Base-by-base conservation (phyloP, 2,113 vertebrate genomes). In the Lynx canadensis region DNA sequence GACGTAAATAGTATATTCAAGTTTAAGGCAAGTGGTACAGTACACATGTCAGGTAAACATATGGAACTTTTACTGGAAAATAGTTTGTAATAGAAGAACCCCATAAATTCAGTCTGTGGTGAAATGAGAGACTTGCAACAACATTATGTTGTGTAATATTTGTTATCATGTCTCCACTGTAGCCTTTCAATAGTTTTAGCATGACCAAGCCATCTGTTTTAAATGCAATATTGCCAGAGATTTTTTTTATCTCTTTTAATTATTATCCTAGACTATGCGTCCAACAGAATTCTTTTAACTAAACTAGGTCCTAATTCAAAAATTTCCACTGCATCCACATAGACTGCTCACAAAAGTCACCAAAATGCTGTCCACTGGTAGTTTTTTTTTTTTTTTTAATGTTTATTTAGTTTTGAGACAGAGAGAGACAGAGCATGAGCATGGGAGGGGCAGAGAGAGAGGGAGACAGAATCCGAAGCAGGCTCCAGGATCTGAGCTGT, bases 21-120 rank as follows among this genome's bases (percentile, higher is more conserved):
- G 10, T 60, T 95, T 97, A 98, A 98, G 97, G 97, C 98, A 98
- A 95, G 95, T 84, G 15, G 27, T 33, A 63, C 1, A 25, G 18
- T 73, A 71, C 2, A 79, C 36, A 69, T 0, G 41, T 97, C 74
- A 48, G 69, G 29, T 86, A 57, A 50, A 55, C 55, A 65, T 45
- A 21, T 80, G 18, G 15, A 52, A 97, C 10, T 88, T 97, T 57
- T 36, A 71, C 19, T 80, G 84, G 86, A 90, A 97, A 98, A 96
- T 89, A 96, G 38, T 96, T 97, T 96, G 71, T 27, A 88, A 68
- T 79, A 80, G 97, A 97, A 98, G 45, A 97, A 52, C 27, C 87
- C 29, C 16, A 66, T 5, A 23, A 82, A 81, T 74, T 78, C 52
- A 71, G 33, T 41, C 91, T 76, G 5, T 27, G 33, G 45, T 79